phyloP scores from a whole-genome alignment of 2,113 vertebrate species.

The Empidonax traillii region DNA sequence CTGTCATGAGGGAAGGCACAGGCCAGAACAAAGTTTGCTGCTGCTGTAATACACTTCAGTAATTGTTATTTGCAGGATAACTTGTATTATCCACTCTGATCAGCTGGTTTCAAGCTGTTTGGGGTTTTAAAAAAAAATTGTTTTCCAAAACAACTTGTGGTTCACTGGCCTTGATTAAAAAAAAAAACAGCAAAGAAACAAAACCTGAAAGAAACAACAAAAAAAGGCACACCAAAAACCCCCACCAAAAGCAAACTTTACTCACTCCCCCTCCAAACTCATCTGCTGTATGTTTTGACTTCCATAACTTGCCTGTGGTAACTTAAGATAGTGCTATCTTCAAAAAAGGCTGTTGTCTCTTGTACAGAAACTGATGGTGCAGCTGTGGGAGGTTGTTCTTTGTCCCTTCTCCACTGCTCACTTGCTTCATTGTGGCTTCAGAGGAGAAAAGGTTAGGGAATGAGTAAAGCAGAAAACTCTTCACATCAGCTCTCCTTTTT shows the following conservation, averaged over 20 bases:
- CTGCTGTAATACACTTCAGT: background rate
- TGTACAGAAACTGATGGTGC: background rate
- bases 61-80: background rate
- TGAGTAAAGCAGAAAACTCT: background rate
- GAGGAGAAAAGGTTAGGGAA: background rate
- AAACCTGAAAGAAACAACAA: background rate
- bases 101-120: background rate
- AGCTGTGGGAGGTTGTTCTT: background rate
- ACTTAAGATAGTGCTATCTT: background rate
- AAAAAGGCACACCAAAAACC: rapidly evolving
- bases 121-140: background rate
- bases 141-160: background rate
- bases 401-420: background rate
- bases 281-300: background rate
- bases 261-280: background rate
- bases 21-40: background rate
- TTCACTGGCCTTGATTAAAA: background rate
- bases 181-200: background rate
- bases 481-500: background rate
- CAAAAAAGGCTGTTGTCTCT: background rate
- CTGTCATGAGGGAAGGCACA: background rate
- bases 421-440: background rate
- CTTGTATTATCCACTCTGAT: background rate
- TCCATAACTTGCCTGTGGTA: background rate
- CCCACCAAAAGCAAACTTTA: background rate